These are phyloP conservation scores for Chorisops tibialis DNA, from an alignment of 2,888 invertebrate genomes.

Conservation along the genomic window DNA sequence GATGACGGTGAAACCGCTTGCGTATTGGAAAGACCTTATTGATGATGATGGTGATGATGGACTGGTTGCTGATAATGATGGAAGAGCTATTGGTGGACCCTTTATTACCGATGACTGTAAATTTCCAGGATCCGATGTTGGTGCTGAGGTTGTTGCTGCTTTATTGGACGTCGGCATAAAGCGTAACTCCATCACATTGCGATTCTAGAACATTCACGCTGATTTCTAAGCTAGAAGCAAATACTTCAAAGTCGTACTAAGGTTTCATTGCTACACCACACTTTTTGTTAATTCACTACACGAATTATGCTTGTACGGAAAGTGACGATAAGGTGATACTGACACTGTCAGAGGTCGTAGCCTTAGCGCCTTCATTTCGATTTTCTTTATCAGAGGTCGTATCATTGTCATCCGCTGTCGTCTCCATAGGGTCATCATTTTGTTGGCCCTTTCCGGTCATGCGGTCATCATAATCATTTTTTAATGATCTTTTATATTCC, in stretches of 20 bases:
- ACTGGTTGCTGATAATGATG: constrained; percentile 36
- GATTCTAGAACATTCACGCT: constrained; percentile 52
- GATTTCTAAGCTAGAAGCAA: constrained; percentile 44
- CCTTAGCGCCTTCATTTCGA: no score
- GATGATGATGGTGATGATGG: constrained; percentile 37
- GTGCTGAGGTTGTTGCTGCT: constrained; percentile 41
- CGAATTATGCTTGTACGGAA: no score
- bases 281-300: constrained; percentile 22
- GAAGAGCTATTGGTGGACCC: constrained; percentile 1
- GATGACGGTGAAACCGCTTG: constrained; percentile 44
- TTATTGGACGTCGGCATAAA: constrained; percentile 46
- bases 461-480: no score
- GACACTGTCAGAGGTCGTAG: no score
- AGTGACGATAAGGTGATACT: no score
- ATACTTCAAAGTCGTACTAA: constrained; percentile 40
- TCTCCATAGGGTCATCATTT: no score
- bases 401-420: no score
- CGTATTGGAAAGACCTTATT: constrained; percentile 9
- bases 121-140: constrained; percentile 38
- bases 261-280: constrained; percentile 33
- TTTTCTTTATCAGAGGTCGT: no score
- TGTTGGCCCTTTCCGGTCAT: no score
- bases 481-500: no score
- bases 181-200: constrained; percentile 51
- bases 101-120: constrained; percentile 35